Base-by-base conservation (phyloP, 2,888 invertebrate species). In the Dinocampus coccinellae region DNA sequence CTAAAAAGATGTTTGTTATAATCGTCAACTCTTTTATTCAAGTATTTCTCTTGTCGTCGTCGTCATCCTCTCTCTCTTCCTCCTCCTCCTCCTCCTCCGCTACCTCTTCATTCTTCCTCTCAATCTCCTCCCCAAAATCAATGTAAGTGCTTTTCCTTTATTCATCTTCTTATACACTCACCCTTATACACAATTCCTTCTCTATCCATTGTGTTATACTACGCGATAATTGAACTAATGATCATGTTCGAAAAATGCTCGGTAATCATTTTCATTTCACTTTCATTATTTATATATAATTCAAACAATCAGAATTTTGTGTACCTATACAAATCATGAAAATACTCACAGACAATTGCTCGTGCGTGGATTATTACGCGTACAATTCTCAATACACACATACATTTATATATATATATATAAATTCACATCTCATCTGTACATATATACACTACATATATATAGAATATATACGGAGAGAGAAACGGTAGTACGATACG, bases 151-250 rank as follows among this genome's bases (percentile, higher is more conserved):
- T 16, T 7, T n/a, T 16, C 47, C 16, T 47, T 47, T 47, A 47
- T 47, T 4, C 47, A 47, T 47, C 20, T 47, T 47, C 47, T 47
- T 47, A 47, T 47, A 47, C 20, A 7, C 16, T 7, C 47, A 47
- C 57, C 26, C 11, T n/a, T n/a, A n/a, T n/a, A n/a, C n/a, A n/a
- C 20, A 58, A 2, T 33, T 58, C 33, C 20, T 16, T 9, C 20
- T 16, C 2, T 78, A 79, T 79, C 80, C 79, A 84, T 83, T 84
- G 84, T 84, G 77, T 69, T n/a, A 68, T 16, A 77, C 83, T 82
- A 82, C 81, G 83, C 84, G 83, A 84, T 86, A 86, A 86, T 86
- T 86, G 85, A 84, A 80, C 83, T 85, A 85, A 86, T 84, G 84
- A 84, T 84, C 84, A 79, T 78, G 79, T 79, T 79, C 79, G 77